Conservation (phyloP, 2,113 vertebrate species). For the Rhinolophus ferrumequinum region DNA sequence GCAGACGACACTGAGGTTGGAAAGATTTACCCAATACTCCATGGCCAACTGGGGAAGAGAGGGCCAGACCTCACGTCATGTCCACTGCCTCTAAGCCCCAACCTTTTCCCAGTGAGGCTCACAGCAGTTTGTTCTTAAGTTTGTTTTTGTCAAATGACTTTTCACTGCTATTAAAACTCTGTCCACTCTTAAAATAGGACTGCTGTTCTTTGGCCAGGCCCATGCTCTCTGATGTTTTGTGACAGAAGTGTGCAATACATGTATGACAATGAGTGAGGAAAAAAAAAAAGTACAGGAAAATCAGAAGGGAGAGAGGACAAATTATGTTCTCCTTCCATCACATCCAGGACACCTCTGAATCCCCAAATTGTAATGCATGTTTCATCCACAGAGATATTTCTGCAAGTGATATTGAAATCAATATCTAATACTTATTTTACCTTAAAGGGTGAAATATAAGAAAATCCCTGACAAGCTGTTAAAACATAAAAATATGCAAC, state of each 20-base stretch:
- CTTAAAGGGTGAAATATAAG: not conserved
- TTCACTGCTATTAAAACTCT: not conserved
- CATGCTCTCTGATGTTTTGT: not conserved
- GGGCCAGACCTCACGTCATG: not conserved
- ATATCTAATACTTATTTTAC: not conserved
- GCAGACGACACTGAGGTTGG: not conserved
- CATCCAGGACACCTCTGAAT: not conserved
- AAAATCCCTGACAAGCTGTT: not conserved
- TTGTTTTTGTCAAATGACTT: not conserved
- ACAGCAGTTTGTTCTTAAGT: not conserved
- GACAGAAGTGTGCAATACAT: not conserved
- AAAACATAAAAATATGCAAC: not conserved
- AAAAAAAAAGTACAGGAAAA: not conserved
- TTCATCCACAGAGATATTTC: not conserved
- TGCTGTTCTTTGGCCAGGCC: not conserved
- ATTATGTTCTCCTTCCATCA: not conserved
- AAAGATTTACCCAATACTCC: not conserved
- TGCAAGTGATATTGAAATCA: not conserved
- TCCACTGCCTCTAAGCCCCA: not conserved
- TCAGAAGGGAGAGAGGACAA: not conserved
- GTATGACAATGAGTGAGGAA: not conserved
- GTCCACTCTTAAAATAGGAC: not conserved
- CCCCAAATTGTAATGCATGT: not conserved
- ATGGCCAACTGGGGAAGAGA: not conserved
- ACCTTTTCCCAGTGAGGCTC: not conserved